Base-by-base conservation (phyloP, 2,113 vertebrate genomes). In the Sylvietta virens region DNA sequence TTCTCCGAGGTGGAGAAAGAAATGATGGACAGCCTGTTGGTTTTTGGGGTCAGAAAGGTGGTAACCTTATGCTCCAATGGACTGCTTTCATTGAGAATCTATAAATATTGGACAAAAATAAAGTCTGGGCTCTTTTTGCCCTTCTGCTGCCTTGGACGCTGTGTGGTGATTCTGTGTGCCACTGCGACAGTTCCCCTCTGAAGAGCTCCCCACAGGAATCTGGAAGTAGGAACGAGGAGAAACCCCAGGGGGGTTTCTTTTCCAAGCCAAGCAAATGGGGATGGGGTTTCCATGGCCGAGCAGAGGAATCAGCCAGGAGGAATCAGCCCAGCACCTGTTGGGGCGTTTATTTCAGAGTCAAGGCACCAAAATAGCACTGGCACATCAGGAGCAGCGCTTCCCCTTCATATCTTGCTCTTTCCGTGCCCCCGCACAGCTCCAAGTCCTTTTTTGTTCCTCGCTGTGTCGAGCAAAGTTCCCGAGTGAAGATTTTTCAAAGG, bases 401-500 rank as follows among this genome's bases (percentile, higher is more conserved):
- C n/a, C 47, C 95, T 48, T 92, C 88, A 44, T 45, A 78, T 93
- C 80, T 81, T 67, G 37, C 61, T 85, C 74, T 33, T 83, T 45
- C 85, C 81, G 35, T 57, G 51, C 33, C 79, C 81, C 72, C n/a
- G 31, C 12, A 1, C 51, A 78, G 56, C 67, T 67, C 93, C 39
- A 14, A 47, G 47, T 5, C 67, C n/a, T 44, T 91, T 96, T 80
- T 81, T 85, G 65, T 69, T 76, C 77, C 76, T 78, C 31, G 0
- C 39, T 70, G 0, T 56, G 92, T 83, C 91, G 70, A 65, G 82
- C 74, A 20, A 77, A 88, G 64, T 83, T 85, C 40, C 62, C 23
- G 56, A 93, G 79, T 30, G 79, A 93, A 83, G 88, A 53, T 92
- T 90, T 90, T 96, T 96, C 96, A 96, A 97, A 97, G 81, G 74